Evolutionary conservation across 1,140 invertebrate species (phyloP), one percentile per base, ranked within the genome.

Genomic region (Ceratosolen fusciceps): DNA sequence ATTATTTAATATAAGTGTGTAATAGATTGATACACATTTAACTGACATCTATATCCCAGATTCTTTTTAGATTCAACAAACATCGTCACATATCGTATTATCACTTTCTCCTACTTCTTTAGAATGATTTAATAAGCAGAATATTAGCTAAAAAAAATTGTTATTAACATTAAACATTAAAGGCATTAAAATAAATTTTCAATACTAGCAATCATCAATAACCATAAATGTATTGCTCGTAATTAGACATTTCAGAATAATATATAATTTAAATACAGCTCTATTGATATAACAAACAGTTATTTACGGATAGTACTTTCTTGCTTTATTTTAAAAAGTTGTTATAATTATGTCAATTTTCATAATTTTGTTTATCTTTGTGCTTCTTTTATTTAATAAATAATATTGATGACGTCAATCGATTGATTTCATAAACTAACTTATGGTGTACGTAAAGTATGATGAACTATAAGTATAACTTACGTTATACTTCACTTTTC

Each of bases 51-150:
- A 75, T 4, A 58, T 77, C 65, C 65, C 34, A 43, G 34, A 77
- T 70, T 77, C 31, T 77, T 68, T 68, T 77, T 77, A 70, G 19
- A 39, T 68, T 67, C 12, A 76, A 7, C 29, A 43, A 52, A 60
- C 24, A 10, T 39, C 34, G 12, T 73, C 19, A 71, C 12, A 68
- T 65, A 21, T 29, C 29, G 19, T 47, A 34, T 52, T 21, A 67
- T 67, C 24, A 52, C 26, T 76, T 76, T 76, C 31, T 65, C 47
- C 29, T 68, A 56, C 74, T 77, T 34, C 24, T 19, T 52, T 56
- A 29, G 19, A 26, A 52, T 39, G 31, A 31, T 19, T 65, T 67
- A 29, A 43, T 67, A 29, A 52, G 60, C 47, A 52, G 43, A 49
- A 65, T 62, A 75, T 37, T 26, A 67, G 58, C 47, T 52, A 52